Evolutionary conservation across 2,888 invertebrate species (phyloP).

Genomic region (Gibbula magus): DNA sequence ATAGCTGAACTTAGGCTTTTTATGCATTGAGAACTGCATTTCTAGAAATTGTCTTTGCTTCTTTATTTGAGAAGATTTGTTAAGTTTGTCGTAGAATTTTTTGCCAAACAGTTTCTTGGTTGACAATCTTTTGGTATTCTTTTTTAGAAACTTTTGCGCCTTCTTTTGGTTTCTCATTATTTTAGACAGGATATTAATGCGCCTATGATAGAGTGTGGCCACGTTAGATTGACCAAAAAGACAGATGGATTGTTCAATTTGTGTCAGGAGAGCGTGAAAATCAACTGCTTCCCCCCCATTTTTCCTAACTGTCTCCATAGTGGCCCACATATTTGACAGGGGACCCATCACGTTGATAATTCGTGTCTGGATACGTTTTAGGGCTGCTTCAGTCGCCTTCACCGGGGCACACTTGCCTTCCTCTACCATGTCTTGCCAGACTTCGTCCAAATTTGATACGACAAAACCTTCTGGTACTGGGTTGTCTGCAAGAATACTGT

Average conservation of each 20-base stretch:
- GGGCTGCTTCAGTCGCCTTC: neutral
- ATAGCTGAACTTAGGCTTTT: neutral
- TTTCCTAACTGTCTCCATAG: constrained; percentile 10
- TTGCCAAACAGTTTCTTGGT: constrained; percentile 16
- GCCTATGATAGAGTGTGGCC: neutral
- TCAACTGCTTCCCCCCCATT: neutral
- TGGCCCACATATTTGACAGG: neutral
- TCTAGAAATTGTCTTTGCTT: neutral
- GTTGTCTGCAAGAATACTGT: neutral
- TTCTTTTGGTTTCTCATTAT: constrained; percentile 16
- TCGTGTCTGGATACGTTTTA: neutral
- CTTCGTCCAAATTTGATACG: neutral
- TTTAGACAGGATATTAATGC: neutral
- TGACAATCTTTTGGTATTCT: neutral
- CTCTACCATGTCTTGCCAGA: constrained; percentile 25
- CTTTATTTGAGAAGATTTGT: neutral
- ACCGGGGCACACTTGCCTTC: neutral
- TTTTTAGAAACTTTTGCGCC: neutral
- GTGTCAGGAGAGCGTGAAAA: neutral
- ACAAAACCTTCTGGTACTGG: neutral
- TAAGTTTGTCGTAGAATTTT: neutral
- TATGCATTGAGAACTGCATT: neutral
- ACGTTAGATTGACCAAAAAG: constrained; percentile 24
- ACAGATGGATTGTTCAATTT: constrained; percentile 21
- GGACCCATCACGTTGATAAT: constrained; percentile 23